Evolutionary conservation across 2,113 vertebrate species (phyloP).

Genomic region (Plecotus auritus): DNA sequence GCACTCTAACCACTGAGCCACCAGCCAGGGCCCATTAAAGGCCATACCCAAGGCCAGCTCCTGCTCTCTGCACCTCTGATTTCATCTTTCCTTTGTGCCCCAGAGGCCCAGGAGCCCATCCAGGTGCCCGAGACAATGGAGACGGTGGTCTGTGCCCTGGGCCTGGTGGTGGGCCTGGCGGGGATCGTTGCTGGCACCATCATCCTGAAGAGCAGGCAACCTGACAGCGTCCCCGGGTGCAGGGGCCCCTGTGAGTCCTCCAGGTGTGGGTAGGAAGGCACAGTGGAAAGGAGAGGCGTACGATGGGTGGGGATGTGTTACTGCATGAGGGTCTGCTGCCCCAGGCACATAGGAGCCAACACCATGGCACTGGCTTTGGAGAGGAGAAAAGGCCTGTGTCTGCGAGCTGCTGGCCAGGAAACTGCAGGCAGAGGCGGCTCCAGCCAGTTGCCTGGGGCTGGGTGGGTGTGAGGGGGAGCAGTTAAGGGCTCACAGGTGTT

Average conservation of each 20-base stretch:
- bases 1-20: too few species aligned
- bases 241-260: not conserved
- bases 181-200: not conserved
- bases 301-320: not conserved
- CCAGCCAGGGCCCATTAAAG: too few species aligned
- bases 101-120: not conserved
- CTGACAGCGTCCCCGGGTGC: not conserved
- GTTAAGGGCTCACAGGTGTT: too few species aligned
- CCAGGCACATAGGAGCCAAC: too few species aligned
- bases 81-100: not conserved
- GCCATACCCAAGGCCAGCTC: rapidly evolving
- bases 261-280: not conserved
- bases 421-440: too few species aligned
- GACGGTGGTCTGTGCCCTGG: slow-evolving; percentile 45
- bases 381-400: not conserved
- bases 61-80: not conserved
- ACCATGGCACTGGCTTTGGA: not conserved
- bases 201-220: not conserved
- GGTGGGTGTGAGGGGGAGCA: too few species aligned
- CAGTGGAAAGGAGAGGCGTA: not conserved
- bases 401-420: too few species aligned
- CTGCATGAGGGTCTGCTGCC: not conserved
- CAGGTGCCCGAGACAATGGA: not conserved
- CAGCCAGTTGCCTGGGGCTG: too few species aligned
- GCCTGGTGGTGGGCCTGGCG: not conserved